Evolutionary conservation across 2,113 vertebrate species (phyloP), one percentile per base, ranked within the genome.

Genomic region (Geothlypis trichas): DNA sequence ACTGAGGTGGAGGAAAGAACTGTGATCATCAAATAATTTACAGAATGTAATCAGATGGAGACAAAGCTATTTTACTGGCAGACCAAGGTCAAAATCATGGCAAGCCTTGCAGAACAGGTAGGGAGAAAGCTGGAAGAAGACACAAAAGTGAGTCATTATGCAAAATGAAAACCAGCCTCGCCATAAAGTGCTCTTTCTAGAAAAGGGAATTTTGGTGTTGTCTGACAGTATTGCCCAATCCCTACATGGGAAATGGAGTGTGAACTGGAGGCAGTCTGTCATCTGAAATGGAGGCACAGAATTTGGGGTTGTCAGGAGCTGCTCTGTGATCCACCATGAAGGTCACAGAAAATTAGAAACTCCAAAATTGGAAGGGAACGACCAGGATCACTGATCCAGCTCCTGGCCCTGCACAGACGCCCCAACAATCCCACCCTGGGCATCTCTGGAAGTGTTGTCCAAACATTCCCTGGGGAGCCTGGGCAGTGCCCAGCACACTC

Each of bases 361-460:
- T n/a, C 47, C 10, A 16, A 20, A n/a, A 11, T 0, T 28, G 63
- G 33, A 46, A 28, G 10, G 27, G 18, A 46, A 0, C 18, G 12
- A 33, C 27, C 5, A 23, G 46, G 28, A n/a, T 37, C 39, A 33
- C 3, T 17, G 6, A 13, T 69, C 15, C 39, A 54, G 0, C 39
- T 7, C 19, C 74, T 46, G 1, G 0, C 10, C 39, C 23, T 39
- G 0, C 37, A 10, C 27, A 27, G 31, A 13, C 24, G 11, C 0
- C 26, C 79, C 49, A 90, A 5, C 10, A 71, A 33, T 5, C 27
- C 27, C 65, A 62, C 1, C n/a, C 31, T 42, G 63, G 0, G 31
- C 46, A 72, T 23, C 30, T 27, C 31, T 84, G 49, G 0, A 1
- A 69, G 12, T 0, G 0, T 0, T 55, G 30, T 37, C 30, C 47